Conservation (phyloP, 2,113 vertebrate species). For the Phoenicopterus ruber region DNA sequence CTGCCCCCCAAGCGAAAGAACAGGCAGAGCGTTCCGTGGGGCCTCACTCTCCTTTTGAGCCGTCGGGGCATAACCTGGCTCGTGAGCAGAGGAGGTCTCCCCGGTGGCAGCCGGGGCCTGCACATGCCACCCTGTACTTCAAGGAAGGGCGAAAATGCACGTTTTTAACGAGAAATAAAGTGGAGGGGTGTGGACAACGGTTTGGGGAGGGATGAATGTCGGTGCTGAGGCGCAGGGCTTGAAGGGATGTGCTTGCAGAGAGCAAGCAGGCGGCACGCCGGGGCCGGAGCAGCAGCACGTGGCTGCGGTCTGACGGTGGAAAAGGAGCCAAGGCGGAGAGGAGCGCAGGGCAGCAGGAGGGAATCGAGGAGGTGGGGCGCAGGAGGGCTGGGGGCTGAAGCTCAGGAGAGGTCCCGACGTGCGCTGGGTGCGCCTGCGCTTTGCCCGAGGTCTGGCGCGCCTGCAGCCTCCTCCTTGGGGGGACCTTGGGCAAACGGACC, state of each 20-base stretch:
- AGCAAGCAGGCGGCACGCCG: no score
- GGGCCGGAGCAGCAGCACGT: rapidly evolving
- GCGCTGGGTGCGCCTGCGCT: not conserved
- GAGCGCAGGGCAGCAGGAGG: not conserved
- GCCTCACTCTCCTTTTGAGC: no score
- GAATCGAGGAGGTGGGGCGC: not conserved
- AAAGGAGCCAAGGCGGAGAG: not conserved
- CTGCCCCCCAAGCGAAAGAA: not conserved
- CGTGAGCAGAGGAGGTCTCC: not conserved
- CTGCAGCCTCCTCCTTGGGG: not conserved
- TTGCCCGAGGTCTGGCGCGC: not conserved
- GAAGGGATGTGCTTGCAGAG: not conserved
- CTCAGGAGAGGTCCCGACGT: not conserved
- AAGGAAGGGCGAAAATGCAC: not conserved
- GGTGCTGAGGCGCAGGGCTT: not conserved
- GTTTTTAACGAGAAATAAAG: not conserved
- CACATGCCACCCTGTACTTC: not conserved
- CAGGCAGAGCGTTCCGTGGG: not conserved
- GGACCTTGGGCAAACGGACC: not conserved
- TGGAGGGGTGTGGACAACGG: rapidly evolving
- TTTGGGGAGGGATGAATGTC: not conserved
- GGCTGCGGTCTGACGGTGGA: not conserved
- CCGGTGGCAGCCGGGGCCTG: not conserved
- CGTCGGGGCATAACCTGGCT: no score
- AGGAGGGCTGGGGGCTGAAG: not conserved